Evolutionary conservation across 1,140 invertebrate genomes (phyloP).

Genomic region (Limonius californicus): DNA sequence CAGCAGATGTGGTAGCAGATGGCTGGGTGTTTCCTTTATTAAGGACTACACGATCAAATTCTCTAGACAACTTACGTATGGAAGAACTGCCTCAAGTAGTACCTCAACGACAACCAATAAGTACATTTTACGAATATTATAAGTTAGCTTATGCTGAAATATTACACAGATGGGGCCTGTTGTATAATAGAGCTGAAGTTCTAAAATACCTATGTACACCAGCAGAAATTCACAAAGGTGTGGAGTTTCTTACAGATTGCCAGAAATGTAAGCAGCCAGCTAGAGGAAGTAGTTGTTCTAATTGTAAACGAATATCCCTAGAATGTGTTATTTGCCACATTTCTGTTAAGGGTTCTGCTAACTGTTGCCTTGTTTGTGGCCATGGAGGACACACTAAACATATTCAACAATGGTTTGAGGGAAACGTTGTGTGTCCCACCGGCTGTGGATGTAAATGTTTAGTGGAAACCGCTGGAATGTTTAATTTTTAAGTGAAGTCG

Average conservation of each 20-base stretch:
- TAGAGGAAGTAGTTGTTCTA: constrained; percentile 63
- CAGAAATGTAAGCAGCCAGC: constrained; percentile 59
- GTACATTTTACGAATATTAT: constrained; percentile 75
- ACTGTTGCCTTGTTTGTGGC: constrained; percentile 80
- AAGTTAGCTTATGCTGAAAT: constrained; percentile 87
- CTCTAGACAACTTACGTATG: constrained; percentile 65
- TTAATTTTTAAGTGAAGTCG: constrained; percentile 19
- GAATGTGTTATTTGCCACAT: constrained; percentile 81
- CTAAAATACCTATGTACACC: constrained; percentile 69
- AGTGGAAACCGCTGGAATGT: constrained; percentile 53
- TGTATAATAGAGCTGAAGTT: constrained; percentile 78
- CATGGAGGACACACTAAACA: constrained; percentile 88
- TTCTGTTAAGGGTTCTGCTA: constrained; percentile 78
- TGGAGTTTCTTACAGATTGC: constrained; percentile 77
- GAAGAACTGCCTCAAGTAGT: constrained; percentile 30
- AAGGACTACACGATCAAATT: constrained; percentile 64
- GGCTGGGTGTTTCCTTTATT: constrained; percentile 63
- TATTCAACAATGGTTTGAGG: constrained; percentile 74
- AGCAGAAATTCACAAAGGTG: constrained; percentile 59
- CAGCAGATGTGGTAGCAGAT: constrained; percentile 75
- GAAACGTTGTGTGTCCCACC: constrained; percentile 63
- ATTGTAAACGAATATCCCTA: constrained; percentile 38
- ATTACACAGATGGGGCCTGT: constrained; percentile 73
- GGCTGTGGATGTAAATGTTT: constrained; percentile 90
- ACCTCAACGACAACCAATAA: constrained; percentile 29